phyloP scores from a whole-genome alignment of 2,797 vertebrate genomes.

The Hypotaenidia okinawae region DNA sequence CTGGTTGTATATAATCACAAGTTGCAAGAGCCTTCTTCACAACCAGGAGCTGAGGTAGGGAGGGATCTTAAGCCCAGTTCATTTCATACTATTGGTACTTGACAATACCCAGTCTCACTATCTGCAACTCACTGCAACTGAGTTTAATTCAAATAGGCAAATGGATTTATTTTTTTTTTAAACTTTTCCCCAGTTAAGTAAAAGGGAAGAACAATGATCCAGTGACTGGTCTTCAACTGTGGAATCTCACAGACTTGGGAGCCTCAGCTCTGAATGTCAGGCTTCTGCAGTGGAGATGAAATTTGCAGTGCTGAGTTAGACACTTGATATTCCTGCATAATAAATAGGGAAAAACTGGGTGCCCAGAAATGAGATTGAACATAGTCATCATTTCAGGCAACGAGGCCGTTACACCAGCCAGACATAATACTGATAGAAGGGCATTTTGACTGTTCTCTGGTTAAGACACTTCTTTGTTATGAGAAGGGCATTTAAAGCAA shows the following conservation, averaged over 20 bases:
- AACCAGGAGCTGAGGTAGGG: fast-evolving
- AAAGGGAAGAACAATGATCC: neutral
- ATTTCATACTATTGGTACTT: neutral
- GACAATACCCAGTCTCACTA: neutral
- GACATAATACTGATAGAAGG: neutral
- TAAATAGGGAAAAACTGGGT: neutral
- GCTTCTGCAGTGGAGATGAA: neutral
- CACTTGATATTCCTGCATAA: neutral
- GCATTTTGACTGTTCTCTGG: neutral
- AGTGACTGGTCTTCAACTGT: neutral
- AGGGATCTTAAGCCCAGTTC: neutral
- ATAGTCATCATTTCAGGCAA: neutral
- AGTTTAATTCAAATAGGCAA: neutral
- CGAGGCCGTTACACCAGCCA: neutral
- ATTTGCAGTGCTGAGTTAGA: neutral
- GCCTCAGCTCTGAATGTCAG: neutral
- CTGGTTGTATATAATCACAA: neutral
- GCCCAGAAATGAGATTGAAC: neutral
- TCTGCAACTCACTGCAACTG: neutral
- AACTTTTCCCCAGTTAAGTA: neutral
- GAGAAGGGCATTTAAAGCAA: neutral
- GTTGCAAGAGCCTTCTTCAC: neutral
- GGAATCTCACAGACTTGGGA: neutral
- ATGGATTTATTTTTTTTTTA: neutral
- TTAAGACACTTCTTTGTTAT: neutral